A percentile compares a stretch with the other conserved stretches of the same genome.
These are phyloP conservation scores for Chiridota heheva DNA, from an alignment of 35 echinoderm and acorn worm species.

Conservation along the genomic window DNA sequence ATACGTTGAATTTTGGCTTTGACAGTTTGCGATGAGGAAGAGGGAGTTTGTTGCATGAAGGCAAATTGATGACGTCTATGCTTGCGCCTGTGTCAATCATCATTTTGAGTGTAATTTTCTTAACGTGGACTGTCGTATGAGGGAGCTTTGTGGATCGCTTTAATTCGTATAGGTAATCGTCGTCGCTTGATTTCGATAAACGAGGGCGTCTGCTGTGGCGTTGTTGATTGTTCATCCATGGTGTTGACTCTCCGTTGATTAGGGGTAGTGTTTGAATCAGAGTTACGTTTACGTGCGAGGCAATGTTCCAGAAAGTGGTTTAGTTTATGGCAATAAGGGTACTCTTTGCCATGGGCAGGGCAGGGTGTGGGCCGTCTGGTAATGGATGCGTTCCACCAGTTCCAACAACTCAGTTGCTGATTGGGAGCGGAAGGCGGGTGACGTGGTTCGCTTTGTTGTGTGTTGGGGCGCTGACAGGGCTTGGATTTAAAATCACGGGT, in stretches of 20 bases:
- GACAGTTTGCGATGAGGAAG: no score
- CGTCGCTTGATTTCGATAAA: slow-evolving; percentile 12
- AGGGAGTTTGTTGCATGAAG: no score
- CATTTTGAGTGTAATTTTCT: neutral
- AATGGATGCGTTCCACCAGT: slow-evolving; percentile 10
- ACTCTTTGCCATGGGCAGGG: slow-evolving; percentile 14
- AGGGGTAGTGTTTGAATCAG: no score
- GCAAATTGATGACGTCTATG: no score
- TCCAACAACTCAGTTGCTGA: neutral
- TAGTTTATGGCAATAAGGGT: slow-evolving; percentile 14
- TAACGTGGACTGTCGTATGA: neutral
- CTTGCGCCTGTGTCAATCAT: neutral
- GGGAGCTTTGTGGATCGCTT: no score
- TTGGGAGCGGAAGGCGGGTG: neutral
- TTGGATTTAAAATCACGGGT: neutral
- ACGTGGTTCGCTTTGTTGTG: neutral
- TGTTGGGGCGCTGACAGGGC: neutral
- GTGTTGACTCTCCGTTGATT: neutral
- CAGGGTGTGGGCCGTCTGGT: slow-evolving; percentile 20
- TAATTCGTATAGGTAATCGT: neutral
- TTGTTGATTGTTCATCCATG: neutral
- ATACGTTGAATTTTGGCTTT: no score
- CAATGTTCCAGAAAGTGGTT: slow-evolving; percentile 25
- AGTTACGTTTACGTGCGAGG: slow-evolving; percentile 3
- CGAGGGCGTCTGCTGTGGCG: neutral